A percentile compares a stretch with the other conserved stretches of the same genome.
Evolutionary conservation across 2,113 vertebrate genomes (phyloP).

Genomic region (Oncorhynchus masou): DNA sequence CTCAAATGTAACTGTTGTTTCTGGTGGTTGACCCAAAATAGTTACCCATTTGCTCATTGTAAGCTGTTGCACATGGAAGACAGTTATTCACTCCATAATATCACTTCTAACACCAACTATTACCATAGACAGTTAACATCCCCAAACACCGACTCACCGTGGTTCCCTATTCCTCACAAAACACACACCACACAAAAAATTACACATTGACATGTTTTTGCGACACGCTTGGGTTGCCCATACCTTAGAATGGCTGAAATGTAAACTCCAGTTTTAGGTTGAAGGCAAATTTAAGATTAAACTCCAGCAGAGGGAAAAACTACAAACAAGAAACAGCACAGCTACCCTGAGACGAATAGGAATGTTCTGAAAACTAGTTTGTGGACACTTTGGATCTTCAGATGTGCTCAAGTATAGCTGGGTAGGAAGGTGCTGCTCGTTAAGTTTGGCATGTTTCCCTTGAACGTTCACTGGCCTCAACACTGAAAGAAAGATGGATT

Average conservation of each 20-base stretch:
- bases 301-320: slow-evolving; percentile 34
- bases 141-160: slow-evolving; percentile 31
- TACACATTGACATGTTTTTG: slow-evolving; percentile 12
- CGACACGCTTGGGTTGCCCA: slow-evolving; percentile 43
- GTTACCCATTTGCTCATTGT: not conserved
- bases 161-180: slow-evolving; percentile 35
- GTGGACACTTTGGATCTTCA: slow-evolving; percentile 71
- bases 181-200: slow-evolving; percentile 38
- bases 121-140: slow-evolving; percentile 35
- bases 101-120: slow-evolving; percentile 15
- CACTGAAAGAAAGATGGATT: slow-evolving; percentile 63
- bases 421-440: slow-evolving; percentile 13
- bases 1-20: not conserved
- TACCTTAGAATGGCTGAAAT: slow-evolving; percentile 44
- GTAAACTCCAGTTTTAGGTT: slow-evolving; percentile 63
- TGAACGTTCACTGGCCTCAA: slow-evolving; percentile 44
- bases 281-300: slow-evolving; percentile 72
- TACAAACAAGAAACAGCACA: slow-evolving; percentile 41
- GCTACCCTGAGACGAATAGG: slow-evolving; percentile 63
- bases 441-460: not conserved
- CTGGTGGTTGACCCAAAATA: not conserved
- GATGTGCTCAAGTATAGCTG: slow-evolving; percentile 53
- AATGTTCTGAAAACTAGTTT: slow-evolving; percentile 44
- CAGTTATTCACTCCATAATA: not conserved
- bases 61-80: slow-evolving; percentile 20